Base-by-base conservation (phyloP, 2,888 invertebrate genomes). In the Macrosoma leucophasiata region DNA sequence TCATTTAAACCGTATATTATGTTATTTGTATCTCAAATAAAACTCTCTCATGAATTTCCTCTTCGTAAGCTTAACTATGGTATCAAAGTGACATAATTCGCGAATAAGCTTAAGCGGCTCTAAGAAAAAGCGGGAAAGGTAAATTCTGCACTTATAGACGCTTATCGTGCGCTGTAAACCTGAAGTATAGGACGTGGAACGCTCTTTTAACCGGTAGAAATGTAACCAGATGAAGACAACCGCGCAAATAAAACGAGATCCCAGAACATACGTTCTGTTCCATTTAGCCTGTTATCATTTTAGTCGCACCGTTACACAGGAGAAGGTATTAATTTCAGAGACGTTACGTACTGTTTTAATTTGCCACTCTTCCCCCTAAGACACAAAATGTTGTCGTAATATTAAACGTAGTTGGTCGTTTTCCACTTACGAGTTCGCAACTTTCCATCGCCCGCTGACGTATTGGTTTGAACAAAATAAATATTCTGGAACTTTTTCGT, bases 111-210 rank as follows among this genome's bases (percentile, higher is more conserved):
- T 46, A 48, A 33, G 14, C 35, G 34, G 41, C 48, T 43, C 39
- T 40, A 41, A 36, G 46, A 39, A 47, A 48, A 38, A 48, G 43
- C 36, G n/a, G n/a, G 41, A 41, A 42, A 44, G 36, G 33, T 44
- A 48, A 49, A 39, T 44, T 39, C 44, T 44, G 45, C 44, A 41
- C 42, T 41, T 39, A 70, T 63, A 45, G 61, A 66, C 68, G 65
- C 56, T 74, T 73, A 76, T 71, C 65, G 64, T 53, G 52, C 43
- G 61, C 62, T 63, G 68, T 77, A 73, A 76, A 71, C 60, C 59
- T 63, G 54, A 52, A 58, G 62, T 56, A 70, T 71, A 73, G 70
- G 66, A 72, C 59, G 68, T 58, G 53, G 55, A 62, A 59, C 66
- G 68, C 58, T 58, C 62, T 70, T 64, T 63, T 61, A 63, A 63